Percentiles rank a stretch among this genome's conserved stretches.
These are phyloP conservation scores for Acrobasis repandana DNA, from an alignment of 2,888 invertebrate species.

Conservation along the genomic window DNA sequence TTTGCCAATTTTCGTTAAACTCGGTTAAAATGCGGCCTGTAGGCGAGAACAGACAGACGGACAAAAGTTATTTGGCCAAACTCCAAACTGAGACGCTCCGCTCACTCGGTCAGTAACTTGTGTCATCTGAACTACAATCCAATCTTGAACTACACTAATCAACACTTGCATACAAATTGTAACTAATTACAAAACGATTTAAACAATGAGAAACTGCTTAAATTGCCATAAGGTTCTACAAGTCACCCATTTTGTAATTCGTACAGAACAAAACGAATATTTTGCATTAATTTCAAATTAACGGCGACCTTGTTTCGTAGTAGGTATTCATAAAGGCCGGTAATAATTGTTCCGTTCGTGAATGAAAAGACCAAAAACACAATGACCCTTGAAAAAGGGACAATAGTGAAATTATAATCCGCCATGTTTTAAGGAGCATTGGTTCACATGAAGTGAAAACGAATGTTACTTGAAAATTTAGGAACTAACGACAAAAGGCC, in stretches of 20 bases:
- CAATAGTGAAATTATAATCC: constrained; percentile 19
- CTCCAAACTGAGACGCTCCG: too few relatives aligned
- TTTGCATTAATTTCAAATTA: constrained; percentile 18
- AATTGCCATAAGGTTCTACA: background rate
- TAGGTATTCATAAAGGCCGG: constrained; percentile 9
- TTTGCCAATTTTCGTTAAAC: too few relatives aligned
- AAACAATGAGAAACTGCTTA: background rate
- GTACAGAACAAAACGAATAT: constrained; percentile 14
- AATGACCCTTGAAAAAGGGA: constrained; percentile 19
- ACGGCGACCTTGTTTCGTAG: constrained; percentile 3
- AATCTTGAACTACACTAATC: too few relatives aligned
- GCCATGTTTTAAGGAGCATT: background rate
- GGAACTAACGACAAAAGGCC: too few relatives aligned
- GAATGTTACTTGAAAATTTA: background rate
- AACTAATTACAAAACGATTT: background rate
- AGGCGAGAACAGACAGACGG: too few relatives aligned
- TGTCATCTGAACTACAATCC: too few relatives aligned
- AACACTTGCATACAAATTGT: too few relatives aligned
- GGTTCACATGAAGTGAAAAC: background rate
- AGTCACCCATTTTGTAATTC: background rate
- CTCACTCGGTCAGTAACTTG: too few relatives aligned
- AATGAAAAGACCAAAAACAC: constrained; percentile 7
- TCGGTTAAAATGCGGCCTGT: too few relatives aligned
- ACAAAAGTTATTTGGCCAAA: too few relatives aligned
- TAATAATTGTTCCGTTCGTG: constrained; percentile 20